Evolutionary conservation across 2,113 vertebrate genomes (phyloP), one percentile per base, ranked within the genome.

Genomic region (Silurus meridionalis): DNA sequence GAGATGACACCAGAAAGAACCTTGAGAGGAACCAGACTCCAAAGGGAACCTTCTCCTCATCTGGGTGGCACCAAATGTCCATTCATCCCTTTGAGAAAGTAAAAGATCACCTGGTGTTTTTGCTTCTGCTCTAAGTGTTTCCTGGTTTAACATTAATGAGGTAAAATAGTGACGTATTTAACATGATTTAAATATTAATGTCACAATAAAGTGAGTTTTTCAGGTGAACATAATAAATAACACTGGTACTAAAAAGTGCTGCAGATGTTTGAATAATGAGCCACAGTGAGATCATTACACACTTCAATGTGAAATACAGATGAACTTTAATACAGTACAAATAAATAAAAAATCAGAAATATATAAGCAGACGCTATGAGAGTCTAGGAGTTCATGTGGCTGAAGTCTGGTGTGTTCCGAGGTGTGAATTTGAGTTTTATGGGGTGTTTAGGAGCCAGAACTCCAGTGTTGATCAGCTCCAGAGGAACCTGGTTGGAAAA

Each of bases 361-460:
- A 71, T 11, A 21, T 71, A 23, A 77, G 52, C 0, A 17, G 5
- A 55, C n/a, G 6, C 6, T 55, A 7, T 72, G 6, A 7, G 50
- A 14, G 23, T 25, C 11, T 25, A 6, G 13, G 52, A 14, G 21
- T 77, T n/a, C n/a, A 53, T 25, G 52, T 77, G 23, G 74, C 6
- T 23, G 9, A 11, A 53, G 8, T 28, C 14, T 9, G 13, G 37
- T 14, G 28, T 48, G 14, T 23, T 19, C 50, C 83, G 58, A 19
- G 46, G 8, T 37, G 46, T 55, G 74, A 85, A 79, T 6, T 37
- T 53, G 72, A 85, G 74, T 25, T 50, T 79, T 19, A 85, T 66
- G 58, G 83, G 83, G 15, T 78, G 53, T 50, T 60, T 66, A 11
- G 83, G 61, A 23, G 58, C 9, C 72, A 85, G 72, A 60, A 79